Evolutionary conservation across 1,140 invertebrate species (phyloP), one percentile per base, ranked within the genome.

Genomic region (Drosophila trapezifrons): DNA sequence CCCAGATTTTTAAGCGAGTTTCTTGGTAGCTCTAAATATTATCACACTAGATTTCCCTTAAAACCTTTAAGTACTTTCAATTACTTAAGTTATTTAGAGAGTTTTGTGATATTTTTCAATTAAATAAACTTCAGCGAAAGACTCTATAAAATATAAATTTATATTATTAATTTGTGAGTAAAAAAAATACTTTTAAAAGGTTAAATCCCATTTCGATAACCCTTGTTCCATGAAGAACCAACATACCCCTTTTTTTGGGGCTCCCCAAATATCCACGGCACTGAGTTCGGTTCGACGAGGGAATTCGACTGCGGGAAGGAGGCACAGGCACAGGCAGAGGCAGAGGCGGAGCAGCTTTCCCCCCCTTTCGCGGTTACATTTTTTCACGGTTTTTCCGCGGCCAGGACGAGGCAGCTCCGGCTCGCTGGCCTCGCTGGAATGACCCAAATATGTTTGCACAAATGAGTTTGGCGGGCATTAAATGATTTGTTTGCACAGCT

Each of bases 401-500:
- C 29, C 27, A 52, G 37, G 18, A 71, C 22, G 38, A 46, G 17
- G 27, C 25, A 12, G 22, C n/a, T 37, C 25, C 45, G 52, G 13
- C 10, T 51, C 25, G 29, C 29, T 52, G 49, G 15, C 13, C n/a
- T n/a, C n/a, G n/a, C n/a, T n/a, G 52, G 51, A 63, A 42, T 87
- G 78, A 86, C 78, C 82, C 66, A 82, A 87, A 87, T 87, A 70
- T 76, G 65, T 86, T 67, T 58, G 71, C 78, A 52, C 73, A 85
- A 85, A 85, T 80, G 81, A 85, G 78, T 81, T 82, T 83, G 79
- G 67, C 71, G 76, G 63, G 59, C 63, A 80, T 89, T 86, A 73
- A 87, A 89, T 87, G 79, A 80, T 82, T 87, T 87, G 83, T 89
- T 87, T 87, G 84, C 67, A 45, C 67, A 66, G 67, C 80, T 70